Conservation (phyloP, 2,113 vertebrate genomes). For the Cranoglanis bouderius region DNA sequence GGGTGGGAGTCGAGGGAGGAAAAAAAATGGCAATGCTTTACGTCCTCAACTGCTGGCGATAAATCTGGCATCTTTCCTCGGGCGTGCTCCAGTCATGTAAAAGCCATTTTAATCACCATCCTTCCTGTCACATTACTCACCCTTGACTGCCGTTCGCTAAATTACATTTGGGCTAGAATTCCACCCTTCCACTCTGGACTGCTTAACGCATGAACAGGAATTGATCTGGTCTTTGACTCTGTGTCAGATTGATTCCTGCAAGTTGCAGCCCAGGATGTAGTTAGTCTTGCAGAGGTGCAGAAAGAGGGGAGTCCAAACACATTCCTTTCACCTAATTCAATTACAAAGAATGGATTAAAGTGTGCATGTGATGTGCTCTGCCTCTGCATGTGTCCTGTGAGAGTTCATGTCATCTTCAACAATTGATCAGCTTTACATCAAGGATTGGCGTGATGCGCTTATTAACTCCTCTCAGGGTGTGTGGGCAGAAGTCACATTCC, state of each 20-base stretch:
- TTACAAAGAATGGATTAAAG: conserved; percentile 39
- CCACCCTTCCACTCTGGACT: conserved; percentile 48
- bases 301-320: conserved; percentile 48
- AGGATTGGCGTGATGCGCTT: not conserved
- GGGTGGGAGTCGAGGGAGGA: not conserved
- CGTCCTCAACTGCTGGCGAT: conserved; percentile 43
- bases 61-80: conserved; percentile 52
- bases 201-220: conserved; percentile 56
- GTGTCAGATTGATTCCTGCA: conserved; percentile 49
- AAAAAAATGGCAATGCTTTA: conserved; percentile 34
- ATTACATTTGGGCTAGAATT: conserved; percentile 55
- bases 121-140: conserved; percentile 49
- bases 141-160: conserved; percentile 46
- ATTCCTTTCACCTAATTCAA: conserved; percentile 59
- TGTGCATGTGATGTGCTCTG: conserved; percentile 24
- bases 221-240: conserved; percentile 57
- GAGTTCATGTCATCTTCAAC: conserved; percentile 6
- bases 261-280: conserved; percentile 53
- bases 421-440: conserved; percentile 26
- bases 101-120: conserved; percentile 50
- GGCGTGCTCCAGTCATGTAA: conserved; percentile 48
- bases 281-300: conserved; percentile 43
- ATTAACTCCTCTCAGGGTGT: conserved; percentile 27
- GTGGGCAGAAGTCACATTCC: conserved; percentile 50
- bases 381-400: conserved; percentile 27